phyloP scores from a whole-genome alignment of 2,113 vertebrate species.

The Bathybates hornii region DNA sequence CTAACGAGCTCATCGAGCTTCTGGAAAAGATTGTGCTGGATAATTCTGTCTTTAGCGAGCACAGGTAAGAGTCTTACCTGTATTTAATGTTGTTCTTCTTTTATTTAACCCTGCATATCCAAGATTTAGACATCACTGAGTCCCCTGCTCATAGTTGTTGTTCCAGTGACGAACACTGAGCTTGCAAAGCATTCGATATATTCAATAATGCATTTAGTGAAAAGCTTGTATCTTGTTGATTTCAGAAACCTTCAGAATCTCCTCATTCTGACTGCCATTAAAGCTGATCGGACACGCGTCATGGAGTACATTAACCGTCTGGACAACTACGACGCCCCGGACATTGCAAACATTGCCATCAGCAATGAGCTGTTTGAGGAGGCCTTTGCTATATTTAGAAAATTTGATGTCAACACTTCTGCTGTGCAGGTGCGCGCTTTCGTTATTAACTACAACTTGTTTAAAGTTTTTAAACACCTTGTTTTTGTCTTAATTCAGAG shows the following conservation, averaged over 20 bases:
- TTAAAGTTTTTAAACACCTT: background rate
- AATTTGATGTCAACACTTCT: slow-evolving; percentile 99
- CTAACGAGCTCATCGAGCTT: slow-evolving; percentile 97
- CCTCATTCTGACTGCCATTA: slow-evolving; percentile 96
- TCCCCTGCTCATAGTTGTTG: background rate
- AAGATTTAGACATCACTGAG: background rate
- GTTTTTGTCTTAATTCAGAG: background rate
- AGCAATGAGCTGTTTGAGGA: slow-evolving; percentile 98
- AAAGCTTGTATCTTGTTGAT: background rate
- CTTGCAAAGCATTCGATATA: background rate
- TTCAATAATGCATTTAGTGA: background rate
- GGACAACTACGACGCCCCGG: slow-evolving; percentile 97
- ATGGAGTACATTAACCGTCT: slow-evolving; percentile 99
- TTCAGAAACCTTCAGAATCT: slow-evolving; percentile 94
- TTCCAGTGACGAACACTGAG: background rate
- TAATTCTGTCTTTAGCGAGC: slow-evolving; percentile 98
- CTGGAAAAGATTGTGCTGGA: slow-evolving; percentile 98
- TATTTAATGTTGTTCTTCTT: background rate
- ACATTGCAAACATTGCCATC: slow-evolving; percentile 98
- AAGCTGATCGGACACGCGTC: slow-evolving; percentile 95
- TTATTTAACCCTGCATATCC: background rate
- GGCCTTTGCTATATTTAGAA: slow-evolving; percentile 97
- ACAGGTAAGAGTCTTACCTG: slow-evolving; percentile 75
- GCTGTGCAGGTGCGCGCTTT: slow-evolving; percentile 86
- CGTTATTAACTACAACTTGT: background rate